These are phyloP conservation scores for Danio kyathit DNA, from an alignment of 2,797 vertebrate genomes.

Conservation along the genomic window DNA sequence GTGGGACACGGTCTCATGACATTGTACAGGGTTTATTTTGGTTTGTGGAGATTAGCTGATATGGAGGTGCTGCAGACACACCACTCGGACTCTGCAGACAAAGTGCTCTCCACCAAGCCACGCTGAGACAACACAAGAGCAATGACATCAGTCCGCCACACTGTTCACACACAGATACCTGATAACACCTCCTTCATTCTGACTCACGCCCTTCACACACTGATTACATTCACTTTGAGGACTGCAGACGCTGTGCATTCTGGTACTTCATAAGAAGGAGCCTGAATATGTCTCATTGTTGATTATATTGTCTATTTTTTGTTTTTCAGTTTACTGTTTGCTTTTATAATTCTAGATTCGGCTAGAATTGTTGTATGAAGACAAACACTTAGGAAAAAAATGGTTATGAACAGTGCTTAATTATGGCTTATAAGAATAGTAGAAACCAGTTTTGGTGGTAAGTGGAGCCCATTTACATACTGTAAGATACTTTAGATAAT, in stretches of 20 bases:
- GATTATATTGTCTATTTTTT: background rate
- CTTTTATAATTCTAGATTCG: background rate
- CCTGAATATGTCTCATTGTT: background rate
- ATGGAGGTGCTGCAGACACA: constrained; percentile 75
- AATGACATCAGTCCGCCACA: constrained; percentile 51
- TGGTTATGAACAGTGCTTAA: too few species aligned
- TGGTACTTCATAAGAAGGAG: background rate
- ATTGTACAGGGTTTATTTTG: constrained; percentile 67
- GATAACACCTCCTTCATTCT: constrained; percentile 27
- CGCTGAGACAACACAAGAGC: constrained; percentile 40
- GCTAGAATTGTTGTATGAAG: background rate
- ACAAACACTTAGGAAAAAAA: too few species aligned
- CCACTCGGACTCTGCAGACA: constrained; percentile 75
- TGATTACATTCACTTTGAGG: constrained; percentile 26
- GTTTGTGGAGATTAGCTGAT: constrained; percentile 72
- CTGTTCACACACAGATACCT: constrained; percentile 42
- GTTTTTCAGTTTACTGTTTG: too few species aligned
- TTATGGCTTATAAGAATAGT: too few species aligned
- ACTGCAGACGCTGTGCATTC: background rate
- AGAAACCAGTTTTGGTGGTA: too few species aligned
- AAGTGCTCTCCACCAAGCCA: constrained; percentile 69
- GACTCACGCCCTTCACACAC: constrained; percentile 39
- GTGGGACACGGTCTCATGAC: constrained; percentile 52
- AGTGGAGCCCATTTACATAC: too few species aligned
- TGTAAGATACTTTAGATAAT: too few species aligned